Conservation (phyloP, 2,888 invertebrate genomes). For the Protodeltote pygarga region DNA sequence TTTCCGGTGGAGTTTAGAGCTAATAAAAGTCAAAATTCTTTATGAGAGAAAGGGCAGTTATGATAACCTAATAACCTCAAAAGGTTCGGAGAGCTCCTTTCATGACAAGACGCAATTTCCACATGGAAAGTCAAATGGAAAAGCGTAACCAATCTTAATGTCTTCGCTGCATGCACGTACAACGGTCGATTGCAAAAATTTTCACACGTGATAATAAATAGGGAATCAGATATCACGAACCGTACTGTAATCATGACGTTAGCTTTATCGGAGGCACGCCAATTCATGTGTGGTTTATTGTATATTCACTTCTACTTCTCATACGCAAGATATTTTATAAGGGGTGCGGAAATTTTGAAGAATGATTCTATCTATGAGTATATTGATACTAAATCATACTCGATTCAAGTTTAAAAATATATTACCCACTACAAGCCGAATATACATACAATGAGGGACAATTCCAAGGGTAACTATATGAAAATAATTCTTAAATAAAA, state of each 20-base stretch:
- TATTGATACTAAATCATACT: no score
- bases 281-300: constrained; percentile 8
- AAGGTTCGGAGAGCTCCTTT: constrained; percentile 71
- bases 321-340: no score
- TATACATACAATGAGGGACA: no score
- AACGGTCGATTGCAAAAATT: constrained; percentile 67
- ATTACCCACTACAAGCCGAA: no score
- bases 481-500: no score
- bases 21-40: constrained; percentile 61
- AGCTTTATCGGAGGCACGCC: constrained; percentile 13
- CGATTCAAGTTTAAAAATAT: no score
- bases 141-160: constrained; percentile 83
- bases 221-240: constrained; percentile 38
- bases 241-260: constrained; percentile 28
- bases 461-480: no score
- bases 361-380: no score
- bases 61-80: constrained; percentile 81
- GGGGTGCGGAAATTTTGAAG: no score
- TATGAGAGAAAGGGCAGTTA: constrained; percentile 59
- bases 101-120: constrained; percentile 84
- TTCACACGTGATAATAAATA: constrained; percentile 69
- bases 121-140: constrained; percentile 80
- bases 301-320: not conserved
- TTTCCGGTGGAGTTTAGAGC: constrained; percentile 45
- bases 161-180: constrained; percentile 76